Evolutionary conservation across 2,797 vertebrate genomes (phyloP), one percentile per base, ranked within the genome.

Genomic region (Amniataba percoides): DNA sequence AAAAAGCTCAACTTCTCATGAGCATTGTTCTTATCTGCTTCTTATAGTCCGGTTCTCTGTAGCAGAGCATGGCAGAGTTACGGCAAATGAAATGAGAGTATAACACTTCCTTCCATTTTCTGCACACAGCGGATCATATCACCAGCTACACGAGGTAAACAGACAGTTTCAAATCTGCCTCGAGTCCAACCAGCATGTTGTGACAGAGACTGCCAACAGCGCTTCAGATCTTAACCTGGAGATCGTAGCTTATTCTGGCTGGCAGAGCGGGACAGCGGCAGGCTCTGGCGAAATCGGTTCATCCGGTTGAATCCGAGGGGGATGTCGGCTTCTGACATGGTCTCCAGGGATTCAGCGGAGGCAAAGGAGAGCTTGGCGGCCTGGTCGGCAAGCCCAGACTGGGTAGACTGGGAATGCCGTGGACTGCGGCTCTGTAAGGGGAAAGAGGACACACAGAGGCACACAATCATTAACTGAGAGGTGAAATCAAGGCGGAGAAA

Each of bases 231-330:
- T 64, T 95, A 80, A 99, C 98, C 98, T 97, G 97, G 98, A 4
- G 97, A 98, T 27, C 97, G 96, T 61, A 99, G 97, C 93, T 99
- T 99, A 71, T 96, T 98, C 96, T 99, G 98, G 94, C 97, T 99
- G 94, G 97, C 96, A 7, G 98, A 99, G 42, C 98, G 97, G 52
- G 97, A 98, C 87, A 99, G 92, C 1, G 97, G 98, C 87, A 99
- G 92, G 92, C 98, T 99, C 96, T 99, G 98, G 23, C 98, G 96
- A 85, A 99, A 97, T 31, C 98, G 97, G 91, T 99, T 99, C 97
- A 98, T 99, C 87, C 98, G 97, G 94, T 96, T 99, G 93, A 99
- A 99, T 0, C 97, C 97, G 49, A 98, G 78, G 43, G 98, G 98
- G 74, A 99, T 94, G 95, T 99, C 97, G 0, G 97, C 97, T 89